phyloP scores from a whole-genome alignment of 2,797 vertebrate species.

The Buphagus erythrorhynchus region DNA sequence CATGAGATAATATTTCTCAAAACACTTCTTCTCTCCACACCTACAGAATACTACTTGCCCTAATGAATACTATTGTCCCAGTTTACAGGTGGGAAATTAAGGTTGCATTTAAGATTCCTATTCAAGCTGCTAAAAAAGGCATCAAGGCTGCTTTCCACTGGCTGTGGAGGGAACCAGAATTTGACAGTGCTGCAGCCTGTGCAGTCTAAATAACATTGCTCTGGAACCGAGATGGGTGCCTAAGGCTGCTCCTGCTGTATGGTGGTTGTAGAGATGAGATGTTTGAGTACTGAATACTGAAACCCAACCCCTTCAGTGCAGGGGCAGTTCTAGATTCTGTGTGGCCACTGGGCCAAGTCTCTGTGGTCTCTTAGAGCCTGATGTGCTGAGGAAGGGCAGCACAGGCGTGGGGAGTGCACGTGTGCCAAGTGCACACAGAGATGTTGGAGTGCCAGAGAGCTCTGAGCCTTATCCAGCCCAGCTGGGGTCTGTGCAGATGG shows the following conservation, averaged over 20 bases:
- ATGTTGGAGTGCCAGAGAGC: fast-evolving
- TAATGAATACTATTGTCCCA: background rate
- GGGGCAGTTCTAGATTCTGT: background rate
- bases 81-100: background rate
- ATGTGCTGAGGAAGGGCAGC: background rate
- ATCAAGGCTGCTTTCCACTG: background rate
- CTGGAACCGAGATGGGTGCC: background rate
- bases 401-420: fast-evolving
- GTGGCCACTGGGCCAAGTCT: background rate
- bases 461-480: background rate
- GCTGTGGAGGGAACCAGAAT: background rate
- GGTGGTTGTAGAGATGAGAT: background rate
- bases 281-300: background rate
- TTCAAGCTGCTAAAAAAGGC: background rate
- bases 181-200: background rate
- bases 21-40: background rate
- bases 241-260: background rate
- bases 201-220: background rate
- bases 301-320: background rate
- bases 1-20: background rate
- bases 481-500: background rate
- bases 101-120: background rate
- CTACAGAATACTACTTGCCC: background rate
- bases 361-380: background rate
- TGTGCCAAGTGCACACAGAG: fast-evolving